Evolutionary conservation across 2,888 invertebrate genomes (phyloP).

Genomic region (Megamerina dolium): DNA sequence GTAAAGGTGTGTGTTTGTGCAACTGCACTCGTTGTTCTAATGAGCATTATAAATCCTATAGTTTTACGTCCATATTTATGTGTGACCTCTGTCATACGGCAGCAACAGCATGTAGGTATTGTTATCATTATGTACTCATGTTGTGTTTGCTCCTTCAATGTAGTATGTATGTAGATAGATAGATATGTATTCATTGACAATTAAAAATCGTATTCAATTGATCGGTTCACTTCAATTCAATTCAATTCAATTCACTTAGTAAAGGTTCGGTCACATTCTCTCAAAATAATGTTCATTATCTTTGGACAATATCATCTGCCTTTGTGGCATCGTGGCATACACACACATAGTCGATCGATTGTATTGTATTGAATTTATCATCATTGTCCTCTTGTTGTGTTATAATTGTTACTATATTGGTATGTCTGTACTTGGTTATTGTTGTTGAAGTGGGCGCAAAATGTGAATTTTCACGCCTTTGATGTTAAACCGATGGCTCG

Average conservation of each 20-base stretch:
- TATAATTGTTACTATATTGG: too few species aligned
- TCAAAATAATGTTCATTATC: conserved; percentile 11
- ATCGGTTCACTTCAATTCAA: conserved; percentile 2
- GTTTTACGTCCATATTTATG: too few species aligned
- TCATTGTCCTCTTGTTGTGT: too few species aligned
- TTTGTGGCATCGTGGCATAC: too few species aligned
- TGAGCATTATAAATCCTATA: conserved; percentile 17
- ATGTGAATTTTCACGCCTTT: conserved; percentile 14
- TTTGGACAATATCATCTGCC: background rate
- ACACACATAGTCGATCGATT: background rate
- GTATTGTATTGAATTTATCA: background rate
- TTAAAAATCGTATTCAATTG: conserved; percentile 11
- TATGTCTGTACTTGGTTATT: too few species aligned
- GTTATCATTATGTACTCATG: conserved; percentile 1
- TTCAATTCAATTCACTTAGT: too few species aligned
- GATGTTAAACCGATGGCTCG: conserved; percentile 13
- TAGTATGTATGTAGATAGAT: too few species aligned
- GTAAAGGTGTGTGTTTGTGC: background rate
- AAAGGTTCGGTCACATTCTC: too few species aligned
- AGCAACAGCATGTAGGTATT: background rate
- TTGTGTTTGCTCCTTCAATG: background rate
- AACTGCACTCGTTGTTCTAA: conserved; percentile 14
- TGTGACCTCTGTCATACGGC: conserved; percentile 11
- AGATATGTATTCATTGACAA: conserved; percentile 15
- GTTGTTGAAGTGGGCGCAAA: conserved; percentile 3